Evolutionary conservation across 2,113 vertebrate genomes (phyloP).

Genomic region (Xyliphius kryptos): DNA sequence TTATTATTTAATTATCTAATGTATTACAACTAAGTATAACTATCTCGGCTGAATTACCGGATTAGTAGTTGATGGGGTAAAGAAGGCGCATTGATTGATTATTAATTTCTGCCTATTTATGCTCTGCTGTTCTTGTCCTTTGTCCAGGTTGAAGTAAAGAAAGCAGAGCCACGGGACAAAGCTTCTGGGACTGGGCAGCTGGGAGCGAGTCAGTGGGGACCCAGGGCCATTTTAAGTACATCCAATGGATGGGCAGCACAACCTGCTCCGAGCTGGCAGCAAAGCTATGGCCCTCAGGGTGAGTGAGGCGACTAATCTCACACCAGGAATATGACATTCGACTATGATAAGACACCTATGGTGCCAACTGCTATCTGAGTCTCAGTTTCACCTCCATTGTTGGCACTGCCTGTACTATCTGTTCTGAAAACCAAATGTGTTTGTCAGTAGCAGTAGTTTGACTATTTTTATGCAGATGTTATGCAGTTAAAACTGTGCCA

Average conservation of each 20-base stretch:
- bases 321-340: constrained; percentile 27
- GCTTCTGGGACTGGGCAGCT: constrained; percentile 81
- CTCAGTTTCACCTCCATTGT: too few relatives aligned
- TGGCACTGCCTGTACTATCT: constrained; percentile 32
- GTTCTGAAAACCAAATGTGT: too few relatives aligned
- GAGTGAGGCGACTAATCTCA: constrained; percentile 77
- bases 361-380: constrained; percentile 16
- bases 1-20: too few relatives aligned
- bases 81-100: too few relatives aligned
- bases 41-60: too few relatives aligned
- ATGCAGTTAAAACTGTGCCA: constrained; percentile 12
- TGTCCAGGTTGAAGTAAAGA: constrained; percentile 97
- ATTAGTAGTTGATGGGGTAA: too few relatives aligned
- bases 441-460: neutral
- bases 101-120: too few relatives aligned
- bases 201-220: constrained; percentile 87
- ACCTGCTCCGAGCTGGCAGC: constrained; percentile 90
- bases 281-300: constrained; percentile 95
- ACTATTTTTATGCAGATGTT: constrained; percentile 19
- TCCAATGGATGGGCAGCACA: constrained; percentile 97
- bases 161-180: constrained; percentile 95
- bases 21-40: too few relatives aligned
- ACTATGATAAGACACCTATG: too few relatives aligned
- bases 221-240: constrained; percentile 84
- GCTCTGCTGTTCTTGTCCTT: constrained; percentile 68